A percentile compares a stretch with the other conserved stretches of the same genome.
These are phyloP conservation scores for Chymomyza fuscimana DNA, from an alignment of 2,888 invertebrate genomes.

Conservation along the genomic window DNA sequence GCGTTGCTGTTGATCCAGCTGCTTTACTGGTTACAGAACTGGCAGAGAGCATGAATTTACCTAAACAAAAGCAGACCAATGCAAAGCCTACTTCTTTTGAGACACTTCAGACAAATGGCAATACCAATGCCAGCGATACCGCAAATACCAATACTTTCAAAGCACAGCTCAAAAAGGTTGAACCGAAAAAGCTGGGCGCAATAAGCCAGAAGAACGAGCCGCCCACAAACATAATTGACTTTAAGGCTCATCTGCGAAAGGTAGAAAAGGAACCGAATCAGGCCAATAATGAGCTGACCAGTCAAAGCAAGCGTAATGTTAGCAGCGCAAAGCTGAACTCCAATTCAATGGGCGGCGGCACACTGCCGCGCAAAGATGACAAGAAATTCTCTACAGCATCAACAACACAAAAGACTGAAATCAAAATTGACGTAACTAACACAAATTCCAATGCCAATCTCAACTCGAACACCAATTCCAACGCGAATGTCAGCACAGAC, in stretches of 20 bases:
- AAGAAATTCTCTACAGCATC: constrained; percentile 46
- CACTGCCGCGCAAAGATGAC: constrained; percentile 52
- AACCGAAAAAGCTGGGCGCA: constrained; percentile 82
- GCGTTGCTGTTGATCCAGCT: constrained; percentile 85
- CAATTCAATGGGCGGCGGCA: constrained; percentile 25
- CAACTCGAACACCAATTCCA: constrained; percentile 40
- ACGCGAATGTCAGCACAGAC: constrained; percentile 35
- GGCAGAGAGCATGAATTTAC: constrained; percentile 89
- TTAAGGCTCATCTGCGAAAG: constrained; percentile 90
- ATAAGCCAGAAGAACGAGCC: constrained; percentile 82
- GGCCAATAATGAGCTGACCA: constrained; percentile 23
- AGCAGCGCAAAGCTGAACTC: constrained; percentile 21
- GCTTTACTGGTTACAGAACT: constrained; percentile 90
- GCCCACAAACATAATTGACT: constrained; percentile 85
- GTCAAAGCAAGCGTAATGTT: constrained; percentile 47
- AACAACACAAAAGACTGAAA: constrained; percentile 80
- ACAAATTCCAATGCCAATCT: constrained; percentile 41
- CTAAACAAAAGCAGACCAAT: constrained; percentile 74
- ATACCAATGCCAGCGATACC: constrained; percentile 64
- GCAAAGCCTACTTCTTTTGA: constrained; percentile 54
- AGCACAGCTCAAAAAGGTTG: constrained; percentile 87
- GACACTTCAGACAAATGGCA: constrained; percentile 54
- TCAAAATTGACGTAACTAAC: constrained; percentile 78
- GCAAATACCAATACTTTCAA: constrained; percentile 82
- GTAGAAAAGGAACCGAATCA: constrained; percentile 82